Conservation (phyloP, 2,888 invertebrate genomes). For the Drosophila antonietae region DNA sequence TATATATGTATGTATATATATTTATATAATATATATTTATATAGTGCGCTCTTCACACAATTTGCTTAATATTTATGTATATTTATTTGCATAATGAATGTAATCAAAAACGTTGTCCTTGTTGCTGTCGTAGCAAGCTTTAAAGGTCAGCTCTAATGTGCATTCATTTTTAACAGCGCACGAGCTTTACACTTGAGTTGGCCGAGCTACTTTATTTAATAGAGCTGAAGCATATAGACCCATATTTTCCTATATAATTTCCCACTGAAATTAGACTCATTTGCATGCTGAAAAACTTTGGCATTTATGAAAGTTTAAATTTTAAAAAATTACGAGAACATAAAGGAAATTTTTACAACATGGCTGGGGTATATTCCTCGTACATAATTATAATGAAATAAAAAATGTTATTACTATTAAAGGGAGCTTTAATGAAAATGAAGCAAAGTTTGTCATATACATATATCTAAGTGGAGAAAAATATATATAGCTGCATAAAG, state of each 20-base stretch:
- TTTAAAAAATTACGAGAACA: slow-evolving; percentile 3
- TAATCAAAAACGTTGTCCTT: slow-evolving; percentile 49
- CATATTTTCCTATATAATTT: neutral
- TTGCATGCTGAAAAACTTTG: neutral
- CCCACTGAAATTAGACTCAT: slow-evolving; percentile 10
- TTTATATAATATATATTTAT: slow-evolving; percentile 22
- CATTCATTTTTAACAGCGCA: slow-evolving; percentile 57
- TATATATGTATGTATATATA: slow-evolving; percentile 22
- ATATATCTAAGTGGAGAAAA: too few species aligned
- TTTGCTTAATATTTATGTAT: slow-evolving; percentile 63
- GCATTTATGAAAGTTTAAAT: neutral
- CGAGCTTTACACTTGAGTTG: neutral
- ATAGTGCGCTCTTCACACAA: slow-evolving; percentile 45
- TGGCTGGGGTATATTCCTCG: neutral
- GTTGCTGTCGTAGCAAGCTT: slow-evolving; percentile 14
- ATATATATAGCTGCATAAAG: too few species aligned
- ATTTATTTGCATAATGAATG: slow-evolving; percentile 71
- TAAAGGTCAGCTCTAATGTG: slow-evolving; percentile 50
- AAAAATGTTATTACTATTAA: neutral
- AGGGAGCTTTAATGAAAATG: neutral
- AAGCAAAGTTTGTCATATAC: neutral
- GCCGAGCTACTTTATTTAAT: slow-evolving; percentile 1
- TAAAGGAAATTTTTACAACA: neutral
- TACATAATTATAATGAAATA: neutral
- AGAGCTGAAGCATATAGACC: neutral